Base-by-base conservation (phyloP, 1,140 invertebrate species). In the Zaprionus camerounensis region DNA sequence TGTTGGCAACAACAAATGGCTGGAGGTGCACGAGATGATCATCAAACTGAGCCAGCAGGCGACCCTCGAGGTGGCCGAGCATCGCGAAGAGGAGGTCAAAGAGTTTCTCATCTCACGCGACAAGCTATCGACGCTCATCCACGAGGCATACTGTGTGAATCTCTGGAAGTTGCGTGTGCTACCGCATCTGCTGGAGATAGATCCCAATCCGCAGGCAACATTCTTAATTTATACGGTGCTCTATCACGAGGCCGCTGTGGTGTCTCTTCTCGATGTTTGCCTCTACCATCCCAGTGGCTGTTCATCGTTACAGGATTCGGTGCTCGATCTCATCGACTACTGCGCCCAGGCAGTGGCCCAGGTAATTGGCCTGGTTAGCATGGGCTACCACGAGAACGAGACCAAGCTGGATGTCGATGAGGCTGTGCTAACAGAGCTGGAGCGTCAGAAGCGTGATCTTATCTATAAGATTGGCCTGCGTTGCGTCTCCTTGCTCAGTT, bases 11-110 rank as follows among this genome's bases (percentile, higher is more conserved):
- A 12, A 26, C 51, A 85, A 96, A 56, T 97, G 96, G 96, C 93
- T 96, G 46, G 96, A 97, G 81, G 95, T 95, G 92, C 96, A 97
- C 80, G 95, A 96, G 82, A 94, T 95, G 76, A 91, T 97, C 4
- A 95, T 97, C 77, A 95, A 97, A 90, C 86, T 97, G n/a, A 96
- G 96, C 75, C 96, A 97, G 90, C 96, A 97, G 94, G 96, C 96
- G 36, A 94, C 96, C 74, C 93, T 97, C 22, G 96, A 97, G 93
- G 95, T 96, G 22, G 94, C 93, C 13, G 93, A 93, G 26, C 91
- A 95, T 76, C 94, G 94, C 58, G 96, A 97, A 83, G 96, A 97
- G 93, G 93, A 94, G 31, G 95, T 96, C 0, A 96, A 96, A 91
- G 96, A 97, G 93, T 85, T 83, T 63, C 76, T 92, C 6, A 87